Percentiles rank a stretch among this genome's conserved stretches.
phyloP scores from a whole-genome alignment of 2,797 vertebrate genomes.

The Lagodon rhomboides region DNA sequence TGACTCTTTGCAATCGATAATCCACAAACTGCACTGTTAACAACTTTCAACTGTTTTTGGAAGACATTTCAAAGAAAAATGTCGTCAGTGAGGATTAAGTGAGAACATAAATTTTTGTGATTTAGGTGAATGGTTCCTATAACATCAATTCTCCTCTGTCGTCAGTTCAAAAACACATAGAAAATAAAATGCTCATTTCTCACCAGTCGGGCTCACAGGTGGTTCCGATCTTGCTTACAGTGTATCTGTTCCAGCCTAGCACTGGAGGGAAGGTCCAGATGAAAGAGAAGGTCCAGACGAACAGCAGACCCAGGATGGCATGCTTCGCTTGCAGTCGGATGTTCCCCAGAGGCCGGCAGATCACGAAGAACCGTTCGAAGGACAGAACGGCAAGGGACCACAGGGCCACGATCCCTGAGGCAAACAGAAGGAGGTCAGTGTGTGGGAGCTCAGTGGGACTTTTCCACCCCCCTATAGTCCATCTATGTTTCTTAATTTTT shows the following conservation, averaged over 20 bases:
- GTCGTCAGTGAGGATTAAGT: not conserved
- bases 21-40: not conserved
- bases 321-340: constrained; percentile 84
- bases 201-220: constrained; percentile 96
- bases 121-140: not conserved
- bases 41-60: not conserved
- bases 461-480: not conserved
- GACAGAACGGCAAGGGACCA: constrained; percentile 94
- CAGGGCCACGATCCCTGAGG: constrained; percentile 90
- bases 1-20: not conserved
- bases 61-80: not conserved
- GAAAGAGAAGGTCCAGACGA: constrained; percentile 93
- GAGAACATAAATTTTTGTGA: not conserved
- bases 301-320: constrained; percentile 87
- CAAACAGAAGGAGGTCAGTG: constrained; percentile 39
- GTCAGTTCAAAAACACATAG: not conserved
- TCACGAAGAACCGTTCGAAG: constrained; percentile 90
- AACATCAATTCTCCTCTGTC: not conserved
- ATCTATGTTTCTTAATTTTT: constrained; percentile 11
- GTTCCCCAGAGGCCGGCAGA: constrained; percentile 89
- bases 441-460: not conserved
- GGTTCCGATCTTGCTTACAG: constrained; percentile 93
- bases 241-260: constrained; percentile 94
- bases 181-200: constrained; percentile 60
- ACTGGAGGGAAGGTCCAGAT: constrained; percentile 92